Evolutionary conservation across 2,888 invertebrate genomes (phyloP).

Genomic region (Cephus runcator): DNA sequence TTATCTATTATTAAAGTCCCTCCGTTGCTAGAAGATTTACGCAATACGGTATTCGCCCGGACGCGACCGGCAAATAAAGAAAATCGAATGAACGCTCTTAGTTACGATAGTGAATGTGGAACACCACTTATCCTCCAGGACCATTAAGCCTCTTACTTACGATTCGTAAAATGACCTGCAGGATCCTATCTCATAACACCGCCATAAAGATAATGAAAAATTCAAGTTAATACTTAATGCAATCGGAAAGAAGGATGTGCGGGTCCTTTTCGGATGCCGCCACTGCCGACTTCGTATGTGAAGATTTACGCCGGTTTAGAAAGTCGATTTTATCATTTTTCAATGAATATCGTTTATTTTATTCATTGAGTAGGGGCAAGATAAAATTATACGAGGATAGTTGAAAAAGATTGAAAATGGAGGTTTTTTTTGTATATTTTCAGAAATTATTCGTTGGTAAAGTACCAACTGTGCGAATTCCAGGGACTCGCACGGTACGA

Average conservation of each 20-base stretch:
- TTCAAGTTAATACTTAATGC: neutral
- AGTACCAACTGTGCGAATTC: conserved; percentile 28
- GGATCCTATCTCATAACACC: neutral
- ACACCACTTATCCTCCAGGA: neutral
- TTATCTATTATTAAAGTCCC: neutral
- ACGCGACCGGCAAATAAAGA: neutral
- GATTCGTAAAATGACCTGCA: neutral
- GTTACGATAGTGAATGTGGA: neutral
- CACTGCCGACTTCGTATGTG: neutral
- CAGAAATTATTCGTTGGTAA: conserved; percentile 25
- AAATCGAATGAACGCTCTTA: neutral
- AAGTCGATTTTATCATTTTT: neutral
- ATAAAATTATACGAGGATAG: neutral
- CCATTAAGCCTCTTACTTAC: neutral
- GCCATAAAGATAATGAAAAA: neutral
- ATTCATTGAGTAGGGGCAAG: neutral
- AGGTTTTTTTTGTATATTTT: neutral
- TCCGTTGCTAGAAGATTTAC: neutral
- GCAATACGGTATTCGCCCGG: neutral
- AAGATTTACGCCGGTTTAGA: neutral
- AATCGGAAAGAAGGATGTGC: neutral
- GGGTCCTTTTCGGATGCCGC: neutral
- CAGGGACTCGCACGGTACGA: conserved; percentile 35
- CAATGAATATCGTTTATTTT: neutral
- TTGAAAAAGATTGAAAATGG: neutral